Conservation (phyloP, 1,140 invertebrate genomes). For the Zaprionus ghesquierei region DNA sequence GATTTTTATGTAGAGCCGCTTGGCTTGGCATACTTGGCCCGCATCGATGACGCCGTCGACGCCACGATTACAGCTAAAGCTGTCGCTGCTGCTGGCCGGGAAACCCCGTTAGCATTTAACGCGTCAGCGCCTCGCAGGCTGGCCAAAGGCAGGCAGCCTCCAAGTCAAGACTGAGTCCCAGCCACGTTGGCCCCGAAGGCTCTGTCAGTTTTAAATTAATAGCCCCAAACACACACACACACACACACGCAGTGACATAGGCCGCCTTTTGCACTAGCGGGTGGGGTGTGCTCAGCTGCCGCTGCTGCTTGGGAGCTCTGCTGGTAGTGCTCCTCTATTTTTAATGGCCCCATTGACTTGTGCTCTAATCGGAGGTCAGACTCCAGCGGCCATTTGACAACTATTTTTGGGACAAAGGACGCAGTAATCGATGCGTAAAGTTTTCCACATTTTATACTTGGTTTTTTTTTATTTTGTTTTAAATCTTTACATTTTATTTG, state of each 20-base stretch:
- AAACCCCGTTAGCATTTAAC: conserved; percentile 75
- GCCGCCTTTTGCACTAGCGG: conserved; percentile 30
- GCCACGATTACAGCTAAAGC: conserved; percentile 33
- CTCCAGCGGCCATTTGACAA: conserved; percentile 1
- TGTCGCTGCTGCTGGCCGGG: conserved; percentile 58
- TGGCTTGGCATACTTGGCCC: conserved; percentile 75
- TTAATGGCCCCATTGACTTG: conserved; percentile 75
- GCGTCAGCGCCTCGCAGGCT: conserved; percentile 73
- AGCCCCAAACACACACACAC: conserved; percentile 47
- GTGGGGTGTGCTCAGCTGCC: conserved; percentile 46
- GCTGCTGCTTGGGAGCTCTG: conserved; percentile 1
- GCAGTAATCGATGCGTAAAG: not conserved
- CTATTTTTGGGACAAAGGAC: not conserved
- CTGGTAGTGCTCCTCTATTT: conserved; percentile 37
- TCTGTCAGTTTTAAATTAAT: conserved; percentile 78
- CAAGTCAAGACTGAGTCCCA: conserved; percentile 47
- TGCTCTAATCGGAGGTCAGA: conserved; percentile 60
- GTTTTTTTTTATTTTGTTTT: conserved; percentile 25
- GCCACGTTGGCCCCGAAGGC: conserved; percentile 66
- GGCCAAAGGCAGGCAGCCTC: conserved; percentile 56
- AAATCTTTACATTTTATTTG: conserved; percentile 73
- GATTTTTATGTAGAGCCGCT: conserved; percentile 72
- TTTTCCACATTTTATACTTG: not conserved
- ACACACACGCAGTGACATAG: conserved; percentile 28
- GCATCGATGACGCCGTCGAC: conserved; percentile 33